Conservation (phyloP, 2,888 invertebrate genomes). For the Cerastis rubricosa region DNA sequence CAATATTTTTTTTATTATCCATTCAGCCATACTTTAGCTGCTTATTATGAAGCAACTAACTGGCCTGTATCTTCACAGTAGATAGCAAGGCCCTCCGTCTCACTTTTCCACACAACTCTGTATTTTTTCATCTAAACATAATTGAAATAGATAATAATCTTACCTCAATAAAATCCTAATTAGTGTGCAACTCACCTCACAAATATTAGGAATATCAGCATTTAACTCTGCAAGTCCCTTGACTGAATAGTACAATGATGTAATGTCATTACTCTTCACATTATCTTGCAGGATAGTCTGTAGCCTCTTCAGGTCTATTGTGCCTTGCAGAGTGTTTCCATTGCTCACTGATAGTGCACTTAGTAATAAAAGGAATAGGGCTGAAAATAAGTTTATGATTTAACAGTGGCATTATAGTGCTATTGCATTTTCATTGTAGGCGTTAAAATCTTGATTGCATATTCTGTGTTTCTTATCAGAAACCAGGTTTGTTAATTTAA, state of each 20-base stretch:
- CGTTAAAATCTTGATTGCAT: background rate
- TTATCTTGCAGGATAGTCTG: slow-evolving; percentile 86
- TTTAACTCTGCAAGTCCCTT: slow-evolving; percentile 93
- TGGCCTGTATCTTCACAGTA: background rate
- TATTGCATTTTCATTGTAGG: slow-evolving; percentile 8
- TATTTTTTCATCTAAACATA: background rate
- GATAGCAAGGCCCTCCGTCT: background rate
- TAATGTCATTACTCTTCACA: slow-evolving; percentile 91
- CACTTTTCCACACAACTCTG: background rate
- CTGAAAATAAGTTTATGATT: slow-evolving; percentile 72
- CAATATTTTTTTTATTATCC: too few species aligned
- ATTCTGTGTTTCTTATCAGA: slow-evolving; percentile 13
- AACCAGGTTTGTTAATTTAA: background rate
- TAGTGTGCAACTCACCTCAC: slow-evolving; percentile 88
- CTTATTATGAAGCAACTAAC: background rate
- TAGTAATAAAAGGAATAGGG: slow-evolving; percentile 73
- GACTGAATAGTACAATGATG: slow-evolving; percentile 93
- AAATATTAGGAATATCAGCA: slow-evolving; percentile 90
- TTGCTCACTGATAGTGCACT: slow-evolving; percentile 76
- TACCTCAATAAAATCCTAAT: background rate
- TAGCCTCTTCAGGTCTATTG: slow-evolving; percentile 83
- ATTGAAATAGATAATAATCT: background rate
- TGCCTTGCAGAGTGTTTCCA: slow-evolving; percentile 82
- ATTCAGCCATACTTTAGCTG: background rate
- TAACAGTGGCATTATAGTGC: slow-evolving; percentile 8